Percentiles rank a stretch among this genome's conserved stretches.
Evolutionary conservation across 2,797 vertebrate species (phyloP).

Genomic region (Balearica regulorum): DNA sequence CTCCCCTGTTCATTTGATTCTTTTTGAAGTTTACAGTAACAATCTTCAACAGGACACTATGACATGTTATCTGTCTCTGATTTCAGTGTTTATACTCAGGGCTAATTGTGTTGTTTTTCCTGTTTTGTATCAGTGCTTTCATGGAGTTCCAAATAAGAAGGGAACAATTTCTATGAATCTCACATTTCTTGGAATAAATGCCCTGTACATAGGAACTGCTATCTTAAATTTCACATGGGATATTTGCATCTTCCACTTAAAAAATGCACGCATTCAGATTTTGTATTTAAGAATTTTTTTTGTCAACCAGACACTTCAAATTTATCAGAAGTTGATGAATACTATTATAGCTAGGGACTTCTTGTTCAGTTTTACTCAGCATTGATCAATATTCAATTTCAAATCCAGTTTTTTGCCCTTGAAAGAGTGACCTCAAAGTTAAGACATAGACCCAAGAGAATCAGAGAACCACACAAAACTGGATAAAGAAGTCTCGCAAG

Average conservation of each 20-base stretch:
- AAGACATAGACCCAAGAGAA: not conserved
- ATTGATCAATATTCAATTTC: not conserved
- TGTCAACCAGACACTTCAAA: not conserved
- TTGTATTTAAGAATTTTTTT: not conserved
- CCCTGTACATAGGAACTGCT: not conserved
- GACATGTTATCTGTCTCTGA: not conserved
- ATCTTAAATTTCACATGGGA: not conserved
- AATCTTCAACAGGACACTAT: not conserved
- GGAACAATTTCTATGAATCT: not conserved
- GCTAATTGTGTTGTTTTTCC: conserved; percentile 40
- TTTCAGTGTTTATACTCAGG: not conserved
- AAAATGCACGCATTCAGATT: not conserved
- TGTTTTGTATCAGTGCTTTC: conserved; percentile 11
- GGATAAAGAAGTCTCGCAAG: not conserved
- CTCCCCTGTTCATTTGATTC: not conserved
- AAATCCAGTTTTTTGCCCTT: not conserved
- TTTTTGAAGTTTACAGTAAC: conserved; percentile 9
- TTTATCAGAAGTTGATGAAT: not conserved
- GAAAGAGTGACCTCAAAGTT: not conserved
- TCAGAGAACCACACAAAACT: not conserved
- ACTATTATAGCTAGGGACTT: not conserved
- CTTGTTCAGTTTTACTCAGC: not conserved
- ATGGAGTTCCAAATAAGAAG: conserved; percentile 2
- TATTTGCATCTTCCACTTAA: not conserved
- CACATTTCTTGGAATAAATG: not conserved